These are phyloP conservation scores for Campaea margaritaria DNA, from an alignment of 2,888 invertebrate species.

Conservation along the genomic window DNA sequence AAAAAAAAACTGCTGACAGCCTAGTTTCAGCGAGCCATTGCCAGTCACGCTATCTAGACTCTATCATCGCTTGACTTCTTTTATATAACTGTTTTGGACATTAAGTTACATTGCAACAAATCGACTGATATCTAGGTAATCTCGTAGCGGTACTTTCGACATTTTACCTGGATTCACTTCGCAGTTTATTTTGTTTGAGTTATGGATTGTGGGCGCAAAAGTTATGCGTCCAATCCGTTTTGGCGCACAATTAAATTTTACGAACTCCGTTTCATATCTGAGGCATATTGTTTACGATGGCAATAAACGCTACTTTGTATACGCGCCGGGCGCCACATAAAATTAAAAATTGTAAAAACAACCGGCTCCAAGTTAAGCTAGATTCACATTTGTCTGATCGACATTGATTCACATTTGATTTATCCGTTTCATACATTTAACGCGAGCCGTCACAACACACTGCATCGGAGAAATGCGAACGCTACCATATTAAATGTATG, in stretches of 20 bases:
- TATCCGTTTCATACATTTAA: too few relatives aligned
- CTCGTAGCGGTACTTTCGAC: not conserved
- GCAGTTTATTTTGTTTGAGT: not conserved
- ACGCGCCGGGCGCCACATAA: constrained; percentile 40
- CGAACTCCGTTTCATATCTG: not conserved
- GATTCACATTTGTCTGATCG: too few relatives aligned
- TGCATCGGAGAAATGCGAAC: too few relatives aligned
- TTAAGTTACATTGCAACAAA: not conserved
- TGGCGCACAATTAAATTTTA: too few relatives aligned
- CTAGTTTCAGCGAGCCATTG: not conserved
- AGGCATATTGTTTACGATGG: constrained; percentile 38
- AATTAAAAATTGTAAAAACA: constrained; percentile 48
- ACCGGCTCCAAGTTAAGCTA: constrained; percentile 11
- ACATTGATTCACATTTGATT: too few relatives aligned
- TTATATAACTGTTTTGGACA: constrained; percentile 5
- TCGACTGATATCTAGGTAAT: not conserved
- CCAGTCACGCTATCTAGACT: constrained; percentile 4
- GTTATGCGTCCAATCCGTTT: too few relatives aligned
- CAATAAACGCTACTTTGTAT: constrained; percentile 57
- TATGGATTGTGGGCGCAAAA: too few relatives aligned
- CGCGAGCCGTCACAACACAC: too few relatives aligned
- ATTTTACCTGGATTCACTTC: not conserved
- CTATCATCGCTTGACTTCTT: constrained; percentile 1
- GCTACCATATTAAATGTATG: too few relatives aligned
- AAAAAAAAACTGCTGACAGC: constrained; percentile 31